Evolutionary conservation across 2,113 vertebrate species (phyloP).

Genomic region (Corythaeola cristata): DNA sequence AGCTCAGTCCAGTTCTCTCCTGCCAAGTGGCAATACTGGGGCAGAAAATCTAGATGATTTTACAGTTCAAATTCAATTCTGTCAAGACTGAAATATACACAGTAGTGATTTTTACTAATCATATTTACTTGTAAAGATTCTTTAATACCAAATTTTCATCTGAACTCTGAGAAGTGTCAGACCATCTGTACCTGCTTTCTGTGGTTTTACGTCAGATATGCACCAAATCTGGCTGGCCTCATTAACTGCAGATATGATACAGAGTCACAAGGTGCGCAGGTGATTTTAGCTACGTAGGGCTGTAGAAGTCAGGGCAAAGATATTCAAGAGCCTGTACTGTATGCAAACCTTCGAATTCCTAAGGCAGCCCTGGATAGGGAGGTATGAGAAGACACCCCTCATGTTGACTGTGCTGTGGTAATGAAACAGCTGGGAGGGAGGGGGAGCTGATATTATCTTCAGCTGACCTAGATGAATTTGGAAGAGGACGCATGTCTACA

Average conservation of each 20-base stretch:
- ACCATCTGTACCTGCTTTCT: background rate
- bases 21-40: background rate
- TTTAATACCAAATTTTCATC: background rate
- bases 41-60: background rate
- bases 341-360: background rate
- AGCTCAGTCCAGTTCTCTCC: background rate
- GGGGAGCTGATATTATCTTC: background rate
- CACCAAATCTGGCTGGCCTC: background rate
- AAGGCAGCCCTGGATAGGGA: background rate
- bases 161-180: background rate
- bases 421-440: background rate
- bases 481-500: slow-evolving; percentile 5
- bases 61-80: background rate
- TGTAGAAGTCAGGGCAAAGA: background rate
- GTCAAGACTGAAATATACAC: background rate
- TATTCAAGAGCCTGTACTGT: background rate
- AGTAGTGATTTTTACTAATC: background rate
- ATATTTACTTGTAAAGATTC: background rate
- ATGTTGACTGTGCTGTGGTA: background rate
- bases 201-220: background rate
- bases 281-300: background rate
- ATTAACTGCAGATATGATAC: background rate
- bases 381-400: background rate
- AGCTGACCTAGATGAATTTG: slow-evolving; percentile 44
- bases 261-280: background rate